Evolutionary conservation across 2,797 vertebrate genomes (phyloP), one percentile per base, ranked within the genome.

Genomic region (Mus spretus): DNA sequence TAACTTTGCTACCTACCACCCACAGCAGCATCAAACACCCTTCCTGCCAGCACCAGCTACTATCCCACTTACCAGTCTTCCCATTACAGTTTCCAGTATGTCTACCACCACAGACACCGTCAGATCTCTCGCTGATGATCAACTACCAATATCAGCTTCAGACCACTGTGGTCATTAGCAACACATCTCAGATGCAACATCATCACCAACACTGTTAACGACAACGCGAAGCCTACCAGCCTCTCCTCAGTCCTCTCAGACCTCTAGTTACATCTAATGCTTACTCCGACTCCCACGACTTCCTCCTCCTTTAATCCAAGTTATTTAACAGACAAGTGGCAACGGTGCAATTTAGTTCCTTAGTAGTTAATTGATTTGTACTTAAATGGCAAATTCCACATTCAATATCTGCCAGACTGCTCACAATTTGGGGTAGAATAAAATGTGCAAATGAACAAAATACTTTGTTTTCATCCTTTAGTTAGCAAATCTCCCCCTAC

Each of bases 401-500:
- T 6, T 85, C 59, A 77, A 26, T 95, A 93, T 87, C 44, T 85
- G 59, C 37, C 77, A 63, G 92, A 91, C 26, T 95, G 11, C 61
- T 83, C n/a, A 93, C 28, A 86, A 86, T 55, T 92, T 77, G 77
- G 13, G 44, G 8, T 77, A 72, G 6, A 93, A 40, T 84, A 63
- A 53, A 93, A 83, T 20, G 1, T 55, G 47, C 3, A 83, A 96
- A 91, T 74, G 82, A 95, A 84, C 11, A 84, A 37, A 47, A 26
- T 1, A 90, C 9, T 94, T 84, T 44, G 70, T 81, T 65, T 70
- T 44, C 50, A 11, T 91, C 90, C 37, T 90, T 86, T 85, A 82
- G 34, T 70, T 34, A 84, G 78, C 31, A 37, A 70, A 6, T 84
- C 79, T 67, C 28, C 44, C 55, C 90, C 65, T 61, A 24, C 17